These are phyloP conservation scores for Selenia dentaria DNA, from an alignment of 2,888 invertebrate species.

Conservation along the genomic window DNA sequence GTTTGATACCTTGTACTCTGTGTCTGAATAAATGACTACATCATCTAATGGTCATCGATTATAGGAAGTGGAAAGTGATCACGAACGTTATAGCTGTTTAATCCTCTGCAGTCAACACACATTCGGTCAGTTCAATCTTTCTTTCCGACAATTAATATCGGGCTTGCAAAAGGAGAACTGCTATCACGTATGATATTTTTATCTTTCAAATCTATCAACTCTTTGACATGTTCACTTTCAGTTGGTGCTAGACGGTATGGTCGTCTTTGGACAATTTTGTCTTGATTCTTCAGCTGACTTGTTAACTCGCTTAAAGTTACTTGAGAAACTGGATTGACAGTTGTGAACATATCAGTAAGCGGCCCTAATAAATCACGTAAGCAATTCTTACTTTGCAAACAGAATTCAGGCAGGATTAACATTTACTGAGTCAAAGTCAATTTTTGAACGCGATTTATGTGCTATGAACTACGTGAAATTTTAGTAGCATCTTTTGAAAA, in stretches of 20 bases:
- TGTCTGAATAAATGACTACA: background rate
- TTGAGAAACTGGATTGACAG: background rate
- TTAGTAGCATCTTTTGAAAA: background rate
- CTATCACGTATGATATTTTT: background rate
- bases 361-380: background rate
- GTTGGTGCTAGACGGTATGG: background rate
- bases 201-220: background rate
- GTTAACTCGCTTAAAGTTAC: background rate
- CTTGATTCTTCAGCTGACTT: background rate
- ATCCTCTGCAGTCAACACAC: background rate
- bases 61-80: background rate
- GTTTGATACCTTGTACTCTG: background rate
- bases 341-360: background rate
- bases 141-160: background rate
- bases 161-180: background rate
- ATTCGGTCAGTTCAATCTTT: background rate
- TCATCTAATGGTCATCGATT: background rate
- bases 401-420: background rate
- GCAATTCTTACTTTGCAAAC: background rate
- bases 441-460: background rate
- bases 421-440: background rate
- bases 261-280: background rate
- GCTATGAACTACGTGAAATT: background rate
- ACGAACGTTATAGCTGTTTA: background rate
- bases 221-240: background rate